Base-by-base conservation (phyloP, 1,140 invertebrate genomes). In the Megathymus violae region DNA sequence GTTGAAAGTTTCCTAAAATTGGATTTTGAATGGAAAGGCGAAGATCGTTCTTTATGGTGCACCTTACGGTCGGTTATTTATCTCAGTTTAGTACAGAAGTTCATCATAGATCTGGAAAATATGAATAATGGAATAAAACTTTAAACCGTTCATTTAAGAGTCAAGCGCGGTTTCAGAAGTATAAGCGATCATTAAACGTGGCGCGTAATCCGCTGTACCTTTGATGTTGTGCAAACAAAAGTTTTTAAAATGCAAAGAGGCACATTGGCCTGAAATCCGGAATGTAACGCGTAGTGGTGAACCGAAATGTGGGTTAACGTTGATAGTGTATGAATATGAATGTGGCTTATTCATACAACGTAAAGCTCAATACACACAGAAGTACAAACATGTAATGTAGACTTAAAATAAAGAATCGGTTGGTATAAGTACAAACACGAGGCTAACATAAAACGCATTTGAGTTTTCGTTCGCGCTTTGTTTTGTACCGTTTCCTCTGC, bases 241-340 rank as follows among this genome's bases (percentile, higher is more conserved):
- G 10, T 19, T 44, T 44, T 44, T n/a, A 19, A 44, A 44, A 44
- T 44, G 41, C 41, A 44, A 44, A 44, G 9, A 44, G 41, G 17
- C 27, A 31, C 27, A 31, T 31, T 31, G 27, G 41, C 16, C 27
- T 31, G 3, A 16, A 44, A 44, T 44, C 16, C 16, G 41, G 9
- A 44, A 44, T 44, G 41, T 10, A n/a, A 13, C 16, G 41, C 19
- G 15, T 44, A 17, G 13, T 43, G 41, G 1, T 44, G 15, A 10
- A 44, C 15, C 9, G 41, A 16, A 44, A 44, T 44, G 19, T 44
- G 17, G 41, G 41, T 44, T 44, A 44, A 44, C 41, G 41, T 3
- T 44, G 41, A 44, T 44, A 44, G 41, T 44, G 41, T 44, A 44
- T 44, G 41, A 44, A 44, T 44, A 44, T 44, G 41, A 44, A 44